Evolutionary conservation across 1,140 invertebrate species (phyloP).

Genomic region (Oryzaephilus surinamensis): DNA sequence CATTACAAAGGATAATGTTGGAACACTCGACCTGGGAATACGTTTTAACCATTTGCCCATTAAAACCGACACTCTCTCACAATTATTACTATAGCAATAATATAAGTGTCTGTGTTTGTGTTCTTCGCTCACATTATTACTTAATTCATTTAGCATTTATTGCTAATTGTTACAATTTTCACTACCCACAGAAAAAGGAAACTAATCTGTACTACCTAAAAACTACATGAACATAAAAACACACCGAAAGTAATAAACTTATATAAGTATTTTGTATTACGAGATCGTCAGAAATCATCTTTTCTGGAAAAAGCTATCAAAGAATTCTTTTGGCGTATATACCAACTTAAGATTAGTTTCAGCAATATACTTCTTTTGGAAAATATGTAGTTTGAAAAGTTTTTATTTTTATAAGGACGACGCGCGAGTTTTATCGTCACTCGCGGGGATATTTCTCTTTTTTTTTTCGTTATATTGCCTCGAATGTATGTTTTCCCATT

Average conservation of each 20-base stretch:
- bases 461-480: conserved; percentile 2
- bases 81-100: not conserved
- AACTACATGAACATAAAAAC: too few relatives aligned
- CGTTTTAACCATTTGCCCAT: not conserved
- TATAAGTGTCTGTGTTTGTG: not conserved
- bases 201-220: not conserved
- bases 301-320: conserved; percentile 8
- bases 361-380: conserved; percentile 8
- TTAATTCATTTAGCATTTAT: conserved; percentile 4
- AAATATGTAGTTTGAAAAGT: conserved; percentile 11
- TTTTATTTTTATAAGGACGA: conserved; percentile 14
- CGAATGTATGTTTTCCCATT: too few relatives aligned
- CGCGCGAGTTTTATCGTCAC: too few relatives aligned
- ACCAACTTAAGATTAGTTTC: conserved; percentile 13
- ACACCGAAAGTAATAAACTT: too few relatives aligned
- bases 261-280: too few relatives aligned
- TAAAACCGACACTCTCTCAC: not conserved
- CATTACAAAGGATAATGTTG: conserved; percentile 8
- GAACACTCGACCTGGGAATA: conserved; percentile 10
- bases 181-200: not conserved
- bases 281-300: conserved; percentile 10
- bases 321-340: conserved; percentile 3
- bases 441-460: too few relatives aligned
- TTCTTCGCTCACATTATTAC: conserved; percentile 3
- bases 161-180: not conserved